A percentile compares a stretch with the other conserved stretches of the same genome.
phyloP scores from a whole-genome alignment of 92 coral and sea anemone genomes.

The Metridium senile region DNA sequence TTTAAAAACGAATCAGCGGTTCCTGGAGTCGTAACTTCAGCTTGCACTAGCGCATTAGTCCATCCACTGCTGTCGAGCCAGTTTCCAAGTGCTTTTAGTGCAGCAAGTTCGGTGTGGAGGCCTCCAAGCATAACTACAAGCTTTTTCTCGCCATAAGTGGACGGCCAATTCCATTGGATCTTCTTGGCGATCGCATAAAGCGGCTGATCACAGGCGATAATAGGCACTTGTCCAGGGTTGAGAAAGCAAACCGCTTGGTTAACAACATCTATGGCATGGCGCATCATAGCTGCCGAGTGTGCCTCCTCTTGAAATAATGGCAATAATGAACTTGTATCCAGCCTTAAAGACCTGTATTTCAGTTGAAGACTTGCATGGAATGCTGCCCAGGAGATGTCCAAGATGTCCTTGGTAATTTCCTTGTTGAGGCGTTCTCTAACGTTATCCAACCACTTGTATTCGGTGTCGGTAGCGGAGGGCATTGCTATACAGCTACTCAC shows the following conservation, averaged over 20 bases:
- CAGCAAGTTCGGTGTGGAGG: slow-evolving; percentile 49
- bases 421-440: slow-evolving; percentile 53
- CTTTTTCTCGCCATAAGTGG: slow-evolving; percentile 43
- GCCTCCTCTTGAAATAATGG: slow-evolving; percentile 43
- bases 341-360: slow-evolving; percentile 20
- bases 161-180: slow-evolving; percentile 52
- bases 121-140: slow-evolving; percentile 61
- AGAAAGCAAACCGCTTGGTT: slow-evolving; percentile 45
- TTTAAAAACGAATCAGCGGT: slow-evolving; percentile 46
- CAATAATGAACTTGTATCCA: slow-evolving; percentile 37
- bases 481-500: slow-evolving; percentile 50
- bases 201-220: slow-evolving; percentile 64
- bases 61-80: slow-evolving; percentile 57
- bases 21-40: slow-evolving; percentile 47
- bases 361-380: slow-evolving; percentile 48
- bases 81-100: slow-evolving; percentile 37
- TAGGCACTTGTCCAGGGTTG: slow-evolving; percentile 50
- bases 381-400: slow-evolving; percentile 64
- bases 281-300: slow-evolving; percentile 54
- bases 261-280: slow-evolving; percentile 61
- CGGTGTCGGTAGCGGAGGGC: slow-evolving; percentile 34
- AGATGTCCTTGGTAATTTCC: slow-evolving; percentile 43
- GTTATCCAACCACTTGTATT: slow-evolving; percentile 56
- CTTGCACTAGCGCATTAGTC: slow-evolving; percentile 57
- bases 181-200: slow-evolving; percentile 46